phyloP scores from a whole-genome alignment of 2,797 vertebrate species.

The Bradypodion pumilum region DNA sequence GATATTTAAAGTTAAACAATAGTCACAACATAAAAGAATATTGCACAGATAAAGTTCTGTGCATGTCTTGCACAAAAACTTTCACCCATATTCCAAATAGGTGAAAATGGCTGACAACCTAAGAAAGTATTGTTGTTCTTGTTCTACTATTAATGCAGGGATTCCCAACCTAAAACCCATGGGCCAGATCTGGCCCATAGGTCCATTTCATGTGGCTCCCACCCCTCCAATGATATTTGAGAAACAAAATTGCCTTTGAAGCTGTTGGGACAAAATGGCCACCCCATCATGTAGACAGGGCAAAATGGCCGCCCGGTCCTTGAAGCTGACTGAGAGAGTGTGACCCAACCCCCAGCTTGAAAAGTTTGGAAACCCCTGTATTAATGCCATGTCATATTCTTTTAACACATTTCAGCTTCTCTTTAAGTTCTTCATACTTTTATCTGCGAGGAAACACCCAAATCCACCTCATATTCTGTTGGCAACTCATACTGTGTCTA shows the following conservation, averaged over 20 bases:
- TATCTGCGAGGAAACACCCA: background rate
- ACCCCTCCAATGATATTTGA: too few relatives aligned
- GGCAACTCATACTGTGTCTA: background rate
- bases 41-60: background rate
- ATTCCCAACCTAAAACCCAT: too few relatives aligned
- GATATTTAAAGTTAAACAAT: constrained; percentile 10
- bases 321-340: too few relatives aligned
- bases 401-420: background rate
- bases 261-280: too few relatives aligned
- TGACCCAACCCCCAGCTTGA: too few relatives aligned
- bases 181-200: too few relatives aligned
- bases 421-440: background rate
- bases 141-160: too few relatives aligned
- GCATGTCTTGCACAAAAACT: background rate
- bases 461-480: background rate
- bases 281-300: too few relatives aligned
- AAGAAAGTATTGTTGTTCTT: background rate
- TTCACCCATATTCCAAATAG: background rate
- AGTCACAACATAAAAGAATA: background rate
- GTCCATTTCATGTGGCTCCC: too few relatives aligned
- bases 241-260: too few relatives aligned
- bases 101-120: background rate
- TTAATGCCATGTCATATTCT: background rate
- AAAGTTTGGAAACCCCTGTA: too few relatives aligned
- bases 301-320: too few relatives aligned